Evolutionary conservation across 2,797 vertebrate genomes (phyloP), one percentile per base, ranked within the genome.

Genomic region (Sternotherus odoratus): DNA sequence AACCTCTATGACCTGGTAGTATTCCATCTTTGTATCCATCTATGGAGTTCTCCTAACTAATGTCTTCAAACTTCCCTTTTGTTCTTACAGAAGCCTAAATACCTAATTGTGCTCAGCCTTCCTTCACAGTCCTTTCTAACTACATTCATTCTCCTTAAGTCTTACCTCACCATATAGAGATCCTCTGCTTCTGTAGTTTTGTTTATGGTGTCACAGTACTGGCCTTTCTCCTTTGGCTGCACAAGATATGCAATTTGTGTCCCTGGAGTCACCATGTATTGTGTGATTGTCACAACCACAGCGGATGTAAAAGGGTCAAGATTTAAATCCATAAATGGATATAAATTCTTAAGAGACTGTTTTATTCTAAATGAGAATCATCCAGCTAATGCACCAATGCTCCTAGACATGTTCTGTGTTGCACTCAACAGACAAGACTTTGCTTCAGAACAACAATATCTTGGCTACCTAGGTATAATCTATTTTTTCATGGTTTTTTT

Each of bases 141-240:
- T 79, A 33, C 36, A 30, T 86, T 82, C 43, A 26, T 84, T 86
- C 54, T 56, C 92, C 51, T 56, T 57, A 78, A 89, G 69, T 23
- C 46, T 95, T 63, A 94, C 72, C 93, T 88, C 63, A 90, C 54
- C 93, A 75, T 28, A 87, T 15, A 88, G 88, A 91, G 50, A 92
- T 95, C 86, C 92, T 93, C 88, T 74, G 87, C 88, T 94, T 94
- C 85, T 77, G 88, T 75, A 39, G 43, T 90, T 96, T 96, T 93
- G 95, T 96, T 96, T 96, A 96, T 96, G 88, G 93, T 51, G 95
- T 95, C 87, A 85, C 88, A 93, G 43, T 69, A n/a, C 86, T 97
- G 95, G 94, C 93, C 84, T 96, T 85, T 79, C 83, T 96, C 57
- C 86, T 96, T 87, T 94, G 94, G 84, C 93, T 92, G 72, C 5